These are phyloP conservation scores for Carassius carassius DNA, from an alignment of 2,113 vertebrate genomes.

Conservation along the genomic window DNA sequence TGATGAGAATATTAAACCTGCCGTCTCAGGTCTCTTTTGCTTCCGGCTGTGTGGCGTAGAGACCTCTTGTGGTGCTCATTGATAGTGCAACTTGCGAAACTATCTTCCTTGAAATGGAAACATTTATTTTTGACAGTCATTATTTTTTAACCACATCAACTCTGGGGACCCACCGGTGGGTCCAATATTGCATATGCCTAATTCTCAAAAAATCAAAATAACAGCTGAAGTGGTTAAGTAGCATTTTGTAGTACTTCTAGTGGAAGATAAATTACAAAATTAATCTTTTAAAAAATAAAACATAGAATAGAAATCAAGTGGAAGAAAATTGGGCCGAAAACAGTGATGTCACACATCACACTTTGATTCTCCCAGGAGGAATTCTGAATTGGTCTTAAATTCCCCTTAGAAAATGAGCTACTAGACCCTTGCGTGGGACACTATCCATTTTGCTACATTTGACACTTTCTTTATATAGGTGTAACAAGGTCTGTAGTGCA, in stretches of 20 bases:
- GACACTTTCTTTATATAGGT: background rate
- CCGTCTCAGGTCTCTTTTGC: conserved; percentile 1
- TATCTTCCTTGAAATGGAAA: background rate
- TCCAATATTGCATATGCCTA: too few species aligned
- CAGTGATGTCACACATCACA: background rate
- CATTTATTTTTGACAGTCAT: background rate
- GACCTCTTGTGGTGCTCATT: conserved; percentile 39
- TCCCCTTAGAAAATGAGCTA: background rate
- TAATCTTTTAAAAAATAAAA: background rate
- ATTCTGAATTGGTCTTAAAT: background rate
- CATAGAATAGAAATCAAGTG: background rate
- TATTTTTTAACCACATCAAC: too few species aligned
- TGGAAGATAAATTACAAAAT: background rate
- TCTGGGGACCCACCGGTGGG: too few species aligned
- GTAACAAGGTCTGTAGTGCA: background rate
- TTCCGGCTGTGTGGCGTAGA: conserved; percentile 2
- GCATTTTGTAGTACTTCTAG: background rate
- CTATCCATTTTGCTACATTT: background rate
- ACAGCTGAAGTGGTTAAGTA: too few species aligned
- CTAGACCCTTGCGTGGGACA: background rate
- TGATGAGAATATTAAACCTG: conserved; percentile 29
- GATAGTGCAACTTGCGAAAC: conserved; percentile 5
- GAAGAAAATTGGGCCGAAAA: background rate
- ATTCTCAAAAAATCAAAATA: too few species aligned
- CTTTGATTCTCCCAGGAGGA: background rate